These are phyloP conservation scores for Vombatus ursinus DNA, from an alignment of 2,113 vertebrate species.

Conservation along the genomic window DNA sequence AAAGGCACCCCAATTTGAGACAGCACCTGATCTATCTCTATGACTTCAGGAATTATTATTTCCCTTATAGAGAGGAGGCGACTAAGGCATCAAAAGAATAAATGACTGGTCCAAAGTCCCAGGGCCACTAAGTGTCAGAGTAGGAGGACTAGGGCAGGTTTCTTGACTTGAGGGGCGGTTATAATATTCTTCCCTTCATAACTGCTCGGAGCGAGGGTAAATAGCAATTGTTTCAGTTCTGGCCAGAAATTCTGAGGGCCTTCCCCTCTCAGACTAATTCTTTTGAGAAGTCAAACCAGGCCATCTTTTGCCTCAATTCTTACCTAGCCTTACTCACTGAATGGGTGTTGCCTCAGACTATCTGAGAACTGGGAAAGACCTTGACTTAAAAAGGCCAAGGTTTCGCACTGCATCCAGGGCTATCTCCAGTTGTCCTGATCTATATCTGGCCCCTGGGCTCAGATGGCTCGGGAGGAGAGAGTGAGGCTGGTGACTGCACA, in stretches of 20 bases:
- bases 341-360: background rate
- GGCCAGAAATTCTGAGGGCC: background rate
- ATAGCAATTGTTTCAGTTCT: background rate
- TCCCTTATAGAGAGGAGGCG: slow-evolving; percentile 8
- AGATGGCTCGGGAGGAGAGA: background rate
- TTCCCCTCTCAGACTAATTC: background rate
- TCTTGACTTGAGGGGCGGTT: background rate
- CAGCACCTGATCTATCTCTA: background rate
- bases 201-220: background rate
- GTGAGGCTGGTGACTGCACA: background rate
- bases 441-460: background rate
- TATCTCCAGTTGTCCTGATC: too few species aligned
- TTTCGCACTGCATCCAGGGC: background rate
- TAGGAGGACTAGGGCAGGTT: background rate
- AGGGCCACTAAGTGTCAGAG: background rate
- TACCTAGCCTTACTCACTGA: background rate
- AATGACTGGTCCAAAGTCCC: background rate
- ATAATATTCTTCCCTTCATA: background rate
- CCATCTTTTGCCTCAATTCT: background rate
- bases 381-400: background rate
- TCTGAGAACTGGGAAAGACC: background rate
- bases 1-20: background rate
- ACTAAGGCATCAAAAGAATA: background rate
- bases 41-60: background rate
- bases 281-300: background rate